phyloP scores from a whole-genome alignment of 2,113 vertebrate species.

The Aleadryas rufinucha region DNA sequence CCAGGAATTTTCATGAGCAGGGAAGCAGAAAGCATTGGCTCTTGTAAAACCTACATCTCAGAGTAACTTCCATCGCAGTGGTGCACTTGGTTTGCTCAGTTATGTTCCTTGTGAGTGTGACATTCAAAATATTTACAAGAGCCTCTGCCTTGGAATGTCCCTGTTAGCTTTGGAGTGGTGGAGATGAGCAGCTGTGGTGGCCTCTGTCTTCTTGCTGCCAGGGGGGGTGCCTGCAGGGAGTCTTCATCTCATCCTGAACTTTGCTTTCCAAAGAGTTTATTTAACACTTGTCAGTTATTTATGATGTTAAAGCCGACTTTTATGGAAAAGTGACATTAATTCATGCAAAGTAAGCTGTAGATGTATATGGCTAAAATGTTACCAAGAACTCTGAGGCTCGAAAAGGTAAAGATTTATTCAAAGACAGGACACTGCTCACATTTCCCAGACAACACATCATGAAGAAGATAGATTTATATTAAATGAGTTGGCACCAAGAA shows the following conservation, averaged over 20 bases:
- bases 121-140: neutral
- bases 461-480: neutral
- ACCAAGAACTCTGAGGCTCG: neutral
- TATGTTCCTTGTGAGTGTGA: neutral
- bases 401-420: neutral
- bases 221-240: neutral
- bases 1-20: neutral
- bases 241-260: neutral
- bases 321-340: neutral
- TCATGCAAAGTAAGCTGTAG: neutral
- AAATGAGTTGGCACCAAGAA: neutral
- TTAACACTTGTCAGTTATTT: neutral
- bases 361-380: neutral
- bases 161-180: neutral
- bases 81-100: neutral
- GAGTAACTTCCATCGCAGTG: neutral
- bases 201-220: neutral
- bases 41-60: neutral
- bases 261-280: neutral
- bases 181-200: fast-evolving
- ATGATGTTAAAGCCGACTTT: neutral
- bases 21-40: neutral
- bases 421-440: neutral
- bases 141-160: neutral
- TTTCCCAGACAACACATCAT: neutral